Conservation (phyloP, 2,888 invertebrate species). For the Odontocolon sp. region DNA sequence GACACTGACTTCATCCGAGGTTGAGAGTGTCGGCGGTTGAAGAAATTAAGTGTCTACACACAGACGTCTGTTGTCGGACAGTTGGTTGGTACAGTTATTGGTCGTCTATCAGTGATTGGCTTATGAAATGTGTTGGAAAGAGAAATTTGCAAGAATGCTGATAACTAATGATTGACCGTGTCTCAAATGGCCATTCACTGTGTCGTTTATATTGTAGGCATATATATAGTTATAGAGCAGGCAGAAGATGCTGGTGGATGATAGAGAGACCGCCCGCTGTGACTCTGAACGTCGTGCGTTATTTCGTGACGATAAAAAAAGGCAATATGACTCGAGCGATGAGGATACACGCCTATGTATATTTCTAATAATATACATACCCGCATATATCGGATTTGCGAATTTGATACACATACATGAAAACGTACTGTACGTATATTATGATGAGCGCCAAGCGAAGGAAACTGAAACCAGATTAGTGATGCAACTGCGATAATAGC, state of each 20-base stretch:
- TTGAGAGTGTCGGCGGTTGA: constrained; percentile 3
- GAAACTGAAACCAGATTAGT: constrained; percentile 44
- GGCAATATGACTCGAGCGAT: constrained; percentile 20
- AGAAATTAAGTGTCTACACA: constrained; percentile 15
- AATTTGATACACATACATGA: constrained; percentile 23
- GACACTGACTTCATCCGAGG: constrained; percentile 3
- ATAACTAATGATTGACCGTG: too few relatives aligned
- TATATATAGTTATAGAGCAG: constrained; percentile 20
- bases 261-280: constrained; percentile 60
- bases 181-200: too few relatives aligned
- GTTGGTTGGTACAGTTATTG: too few relatives aligned
- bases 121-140: too few relatives aligned
- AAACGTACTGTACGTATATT: constrained; percentile 6
- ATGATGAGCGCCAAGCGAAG: constrained; percentile 37
- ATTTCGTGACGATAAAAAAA: constrained; percentile 39
- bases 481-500: constrained; percentile 52
- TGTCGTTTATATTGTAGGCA: too few relatives aligned
- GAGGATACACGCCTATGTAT: not conserved
- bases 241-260: constrained; percentile 51
- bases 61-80: constrained; percentile 1
- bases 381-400: not conserved
- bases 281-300: constrained; percentile 45
- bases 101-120: too few relatives aligned
- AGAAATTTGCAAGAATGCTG: too few relatives aligned
- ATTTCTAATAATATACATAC: not conserved